phyloP scores from a whole-genome alignment of 1,140 invertebrate species.

The Eumeta japonica region DNA sequence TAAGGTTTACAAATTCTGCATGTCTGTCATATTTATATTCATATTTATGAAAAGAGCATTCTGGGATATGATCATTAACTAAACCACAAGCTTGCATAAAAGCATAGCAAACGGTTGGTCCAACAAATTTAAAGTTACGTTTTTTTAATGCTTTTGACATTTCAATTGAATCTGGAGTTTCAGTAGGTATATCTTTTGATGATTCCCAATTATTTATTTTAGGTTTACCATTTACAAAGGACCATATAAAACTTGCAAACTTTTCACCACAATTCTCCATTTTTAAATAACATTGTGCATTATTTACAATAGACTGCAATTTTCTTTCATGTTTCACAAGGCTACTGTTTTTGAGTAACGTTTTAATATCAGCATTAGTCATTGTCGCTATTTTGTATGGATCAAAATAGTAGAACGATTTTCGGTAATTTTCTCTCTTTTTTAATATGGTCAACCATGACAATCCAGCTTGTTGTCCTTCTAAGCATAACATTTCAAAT shows the following conservation, averaged over 20 bases:
- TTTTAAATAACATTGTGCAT: constrained; percentile 33
- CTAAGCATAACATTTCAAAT: constrained; percentile 48
- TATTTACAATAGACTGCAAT: constrained; percentile 37
- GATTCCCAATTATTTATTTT: constrained; percentile 31
- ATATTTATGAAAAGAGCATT: no score
- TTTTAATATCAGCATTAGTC: constrained; percentile 18
- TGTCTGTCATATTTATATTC: no score
- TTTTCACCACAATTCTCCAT: constrained; percentile 30
- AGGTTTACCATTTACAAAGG: constrained; percentile 31
- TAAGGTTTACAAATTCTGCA: no score
- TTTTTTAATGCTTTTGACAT: constrained; percentile 37
- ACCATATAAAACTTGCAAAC: constrained; percentile 42
- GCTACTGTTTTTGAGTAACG: constrained; percentile 18
- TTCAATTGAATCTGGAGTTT: constrained; percentile 24
- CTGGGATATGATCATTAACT: constrained; percentile 42
- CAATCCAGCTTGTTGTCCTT: constrained; percentile 48
- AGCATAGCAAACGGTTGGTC: constrained; percentile 42
- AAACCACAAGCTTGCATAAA: constrained; percentile 50
- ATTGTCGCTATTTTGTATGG: constrained; percentile 27
- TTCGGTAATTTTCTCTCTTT: constrained; percentile 35
- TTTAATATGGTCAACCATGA: constrained; percentile 45
- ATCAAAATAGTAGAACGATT: constrained; percentile 32
- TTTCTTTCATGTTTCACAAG: constrained; percentile 40
- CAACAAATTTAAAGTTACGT: constrained; percentile 41
- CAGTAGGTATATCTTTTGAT: constrained; percentile 25